Conservation (phyloP, 2,888 invertebrate species). For the Rhaphigaster nebulosa region DNA sequence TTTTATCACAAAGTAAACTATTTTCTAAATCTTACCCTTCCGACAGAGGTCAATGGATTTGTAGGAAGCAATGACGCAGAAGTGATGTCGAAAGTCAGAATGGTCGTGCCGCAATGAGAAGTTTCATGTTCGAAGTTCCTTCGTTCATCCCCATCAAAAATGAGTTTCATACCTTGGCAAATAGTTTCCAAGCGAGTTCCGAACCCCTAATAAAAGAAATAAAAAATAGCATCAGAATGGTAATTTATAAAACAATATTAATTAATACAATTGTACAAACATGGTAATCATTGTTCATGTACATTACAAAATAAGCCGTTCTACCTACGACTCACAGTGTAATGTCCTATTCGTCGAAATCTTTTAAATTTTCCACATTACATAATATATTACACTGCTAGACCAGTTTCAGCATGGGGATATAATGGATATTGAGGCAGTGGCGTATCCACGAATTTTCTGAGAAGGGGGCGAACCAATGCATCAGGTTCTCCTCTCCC, state of each 20-base stretch:
- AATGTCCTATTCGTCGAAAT: too few species aligned
- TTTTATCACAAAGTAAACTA: too few species aligned
- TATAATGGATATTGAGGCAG: too few species aligned
- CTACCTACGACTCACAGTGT: too few species aligned
- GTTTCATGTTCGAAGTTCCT: slow-evolving; percentile 45
- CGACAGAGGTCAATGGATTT: neutral
- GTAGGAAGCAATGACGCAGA: slow-evolving; percentile 15
- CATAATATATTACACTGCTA: too few species aligned
- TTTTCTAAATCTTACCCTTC: slow-evolving; percentile 44
- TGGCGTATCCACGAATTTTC: too few species aligned
- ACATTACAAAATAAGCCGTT: too few species aligned
- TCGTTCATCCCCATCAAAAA: slow-evolving; percentile 52
- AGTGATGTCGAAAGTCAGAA: slow-evolving; percentile 55
- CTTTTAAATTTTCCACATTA: too few species aligned
- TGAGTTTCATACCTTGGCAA: slow-evolving; percentile 43
- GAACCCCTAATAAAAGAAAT: neutral
- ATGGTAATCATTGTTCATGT: too few species aligned
- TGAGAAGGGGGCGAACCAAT: too few species aligned
- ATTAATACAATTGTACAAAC: neutral
- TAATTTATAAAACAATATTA: neutral
- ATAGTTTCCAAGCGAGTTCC: slow-evolving; percentile 3
- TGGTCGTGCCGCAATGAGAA: slow-evolving; percentile 53
- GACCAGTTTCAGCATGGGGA: too few species aligned
- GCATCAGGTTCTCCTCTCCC: too few species aligned
- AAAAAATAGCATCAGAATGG: neutral